Evolutionary conservation across 2,113 vertebrate genomes (phyloP), one percentile per base, ranked within the genome.

Genomic region (Clarias macrocephalus): DNA sequence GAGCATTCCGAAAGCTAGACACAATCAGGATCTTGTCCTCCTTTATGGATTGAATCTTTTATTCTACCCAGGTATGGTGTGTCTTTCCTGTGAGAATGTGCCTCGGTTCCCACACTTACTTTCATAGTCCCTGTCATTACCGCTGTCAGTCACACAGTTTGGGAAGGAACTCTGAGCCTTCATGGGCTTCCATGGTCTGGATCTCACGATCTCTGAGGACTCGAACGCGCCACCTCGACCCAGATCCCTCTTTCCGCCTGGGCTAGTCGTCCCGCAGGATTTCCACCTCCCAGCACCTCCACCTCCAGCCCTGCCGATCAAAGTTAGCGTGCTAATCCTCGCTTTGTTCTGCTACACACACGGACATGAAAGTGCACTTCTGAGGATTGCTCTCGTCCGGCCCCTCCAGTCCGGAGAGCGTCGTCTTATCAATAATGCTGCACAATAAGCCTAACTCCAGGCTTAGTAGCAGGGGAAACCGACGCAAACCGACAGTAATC

Each of bases 401-500:
- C 92, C 94, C 89, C 92, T 94, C 90, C 87, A 92, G 93, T 93
- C 94, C 93, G 87, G 85, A 91, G 94, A 91, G 89, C 62, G 59
- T 86, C 77, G 92, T 95, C 96, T 96, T 96, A 96, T 96, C 96
- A 95, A 96, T 96, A 97, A 97, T 93, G 90, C 92, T 95, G 91
- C 90, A 77, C 94, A n/a, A n/a, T n/a, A n/a, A n/a, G 96, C 95
- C 95, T 95, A 95, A 96, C 95, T 42, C 92, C 80, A 86, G 59
- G 92, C 95, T 98, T 97, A 96, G 96, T 96, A 93, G 94, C 94
- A 91, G 91, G 91, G 91, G 93, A 95, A 95, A 94, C 95, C 96
- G 97, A 94, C 91, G 94, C 95, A 95, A 96, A 96, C 96, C 96
- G 95, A 97, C 94, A 93, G 95, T 93, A 94, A 96, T 96, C 95